Evolutionary conservation across 2,797 vertebrate species (phyloP).

Genomic region (Lutra lutra): DNA sequence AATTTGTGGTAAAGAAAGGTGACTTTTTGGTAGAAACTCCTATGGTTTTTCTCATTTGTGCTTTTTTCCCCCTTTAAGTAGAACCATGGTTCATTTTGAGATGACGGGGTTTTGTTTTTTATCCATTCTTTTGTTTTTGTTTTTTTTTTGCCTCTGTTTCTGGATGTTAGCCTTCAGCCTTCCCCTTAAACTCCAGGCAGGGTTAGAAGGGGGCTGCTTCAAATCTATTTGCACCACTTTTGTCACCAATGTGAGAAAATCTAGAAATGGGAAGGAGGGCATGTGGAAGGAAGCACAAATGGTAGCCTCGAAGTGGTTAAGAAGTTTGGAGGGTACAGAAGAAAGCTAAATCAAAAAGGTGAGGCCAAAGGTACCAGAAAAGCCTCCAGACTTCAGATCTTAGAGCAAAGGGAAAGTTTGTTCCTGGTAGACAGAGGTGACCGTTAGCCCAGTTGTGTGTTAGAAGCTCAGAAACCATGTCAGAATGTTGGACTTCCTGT

Average conservation of each 20-base stretch:
- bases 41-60: neutral
- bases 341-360: neutral
- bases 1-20: neutral
- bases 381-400: neutral
- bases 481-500: neutral
- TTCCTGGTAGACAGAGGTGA: neutral
- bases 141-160: neutral
- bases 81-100: slow-evolving; percentile 24
- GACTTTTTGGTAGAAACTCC: neutral
- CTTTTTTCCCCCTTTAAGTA: neutral
- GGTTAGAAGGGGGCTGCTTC: slow-evolving; percentile 30
- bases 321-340: neutral
- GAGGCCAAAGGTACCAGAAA: neutral
- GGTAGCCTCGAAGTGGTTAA: neutral
- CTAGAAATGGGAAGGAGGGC: neutral
- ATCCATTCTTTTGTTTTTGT: neutral
- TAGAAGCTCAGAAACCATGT: neutral
- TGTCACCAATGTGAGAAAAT: neutral
- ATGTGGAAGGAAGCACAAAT: neutral
- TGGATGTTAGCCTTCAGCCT: neutral
- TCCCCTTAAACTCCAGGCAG: neutral
- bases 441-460: neutral
- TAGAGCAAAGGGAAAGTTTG: neutral
- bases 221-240: neutral
- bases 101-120: neutral